Evolutionary conservation across 2,113 vertebrate genomes (phyloP), one percentile per base, ranked within the genome.

Genomic region (Osmerus mordax): DNA sequence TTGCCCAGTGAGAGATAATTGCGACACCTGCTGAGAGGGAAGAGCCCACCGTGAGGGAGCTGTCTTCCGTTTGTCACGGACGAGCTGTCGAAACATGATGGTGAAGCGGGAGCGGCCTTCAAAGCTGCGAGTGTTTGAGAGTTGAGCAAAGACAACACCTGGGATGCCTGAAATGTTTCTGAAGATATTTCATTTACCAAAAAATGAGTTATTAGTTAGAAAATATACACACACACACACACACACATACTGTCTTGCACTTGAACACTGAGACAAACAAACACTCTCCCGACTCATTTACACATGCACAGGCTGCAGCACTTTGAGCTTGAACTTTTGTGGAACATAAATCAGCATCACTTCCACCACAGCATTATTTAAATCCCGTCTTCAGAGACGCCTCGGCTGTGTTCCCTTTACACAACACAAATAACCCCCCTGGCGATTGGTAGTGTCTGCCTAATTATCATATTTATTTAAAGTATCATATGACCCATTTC

Each of bases 391-490:
- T 75, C 28, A 61, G 54, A 72, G 23, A 47, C 8, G 54, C 47
- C 51, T 61, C 53, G 53, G 52, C 78, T 54, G 74, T 64, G 70
- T 73, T 84, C 80, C 63, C 72, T 67, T 63, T 74, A 29, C 80
- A 70, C 67, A 84, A 78, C 83, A 80, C 81, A 88, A 88, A 84
- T 85, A 84, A 81, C 71, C 80, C 87, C 84, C 78, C 70, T 3
- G 78, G 90, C 87, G 67, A 78, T 81, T 23, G 36, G 59, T 54
- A 61, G 76, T 67, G 85, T 88, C 88, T 87, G 75, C 83, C 85
- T 90, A 86, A 91, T 92, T 90, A 90, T 87, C 89, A 92, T 92
- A 90, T 91, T 92, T 92, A 91, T 91, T 92, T 91, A 90, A 91
- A 89, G 90, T 81, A 88, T 81, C 84, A 64, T 74, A 77, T 90